These are phyloP conservation scores for Andrena bicolor DNA, from an alignment of 2,888 invertebrate genomes.

Conservation along the genomic window DNA sequence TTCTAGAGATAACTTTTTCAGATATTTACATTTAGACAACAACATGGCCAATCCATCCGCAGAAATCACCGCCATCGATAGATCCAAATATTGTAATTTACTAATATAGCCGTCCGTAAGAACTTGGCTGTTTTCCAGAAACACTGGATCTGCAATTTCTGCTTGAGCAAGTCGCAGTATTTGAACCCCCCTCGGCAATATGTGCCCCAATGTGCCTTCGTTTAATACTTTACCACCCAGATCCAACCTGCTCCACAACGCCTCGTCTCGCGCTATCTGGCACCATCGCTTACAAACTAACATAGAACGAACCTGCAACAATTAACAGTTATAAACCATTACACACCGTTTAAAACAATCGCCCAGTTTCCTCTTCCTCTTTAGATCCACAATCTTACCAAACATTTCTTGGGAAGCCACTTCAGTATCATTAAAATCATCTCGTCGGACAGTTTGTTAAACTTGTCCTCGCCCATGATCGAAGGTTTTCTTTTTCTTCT, in stretches of 20 bases:
- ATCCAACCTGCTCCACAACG: slow-evolving; percentile 94
- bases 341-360: not conserved
- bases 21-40: slow-evolving; percentile 89
- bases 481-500: slow-evolving; percentile 83
- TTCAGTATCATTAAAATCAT: slow-evolving; percentile 93
- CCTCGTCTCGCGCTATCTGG: slow-evolving; percentile 92
- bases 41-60: slow-evolving; percentile 86
- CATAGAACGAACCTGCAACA: slow-evolving; percentile 84
- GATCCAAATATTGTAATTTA: slow-evolving; percentile 93
- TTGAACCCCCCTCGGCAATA: slow-evolving; percentile 92
- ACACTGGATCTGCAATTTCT: slow-evolving; percentile 89
- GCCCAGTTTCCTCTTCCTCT: not conserved
- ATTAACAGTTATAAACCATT: not conserved
- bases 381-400: slow-evolving; percentile 85
- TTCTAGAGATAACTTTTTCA: slow-evolving; percentile 95
- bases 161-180: slow-evolving; percentile 92
- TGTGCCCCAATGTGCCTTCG: slow-evolving; percentile 90
- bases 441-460: slow-evolving; percentile 93
- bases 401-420: slow-evolving; percentile 93
- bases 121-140: slow-evolving; percentile 82
- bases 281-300: slow-evolving; percentile 90
- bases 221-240: slow-evolving; percentile 90
- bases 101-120: slow-evolving; percentile 83
- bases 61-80: slow-evolving; percentile 92
- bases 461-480: slow-evolving; percentile 87